Evolutionary conservation across 2,797 vertebrate species (phyloP).

Genomic region (Eidolon dupreanum): DNA sequence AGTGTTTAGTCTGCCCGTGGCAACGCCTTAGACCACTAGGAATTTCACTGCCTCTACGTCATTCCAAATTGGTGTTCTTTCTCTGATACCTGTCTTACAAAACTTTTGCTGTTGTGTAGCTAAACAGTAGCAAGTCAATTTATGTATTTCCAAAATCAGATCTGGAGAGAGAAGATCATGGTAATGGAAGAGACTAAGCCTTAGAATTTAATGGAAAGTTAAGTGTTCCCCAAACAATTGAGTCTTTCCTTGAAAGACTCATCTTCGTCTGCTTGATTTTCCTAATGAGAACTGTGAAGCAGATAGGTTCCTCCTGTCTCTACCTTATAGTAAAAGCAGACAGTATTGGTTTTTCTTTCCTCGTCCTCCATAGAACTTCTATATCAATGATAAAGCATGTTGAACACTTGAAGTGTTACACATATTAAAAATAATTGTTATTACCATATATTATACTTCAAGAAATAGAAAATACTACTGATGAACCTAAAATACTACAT

Average conservation of each 20-base stretch:
- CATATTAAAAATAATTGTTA: neutral
- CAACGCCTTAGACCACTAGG: neutral
- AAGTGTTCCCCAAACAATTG: neutral
- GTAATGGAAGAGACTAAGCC: neutral
- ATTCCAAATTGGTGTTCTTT: neutral
- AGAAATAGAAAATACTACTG: neutral
- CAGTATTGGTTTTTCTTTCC: neutral
- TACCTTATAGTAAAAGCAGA: neutral
- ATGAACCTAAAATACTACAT: neutral
- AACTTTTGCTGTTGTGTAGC: neutral
- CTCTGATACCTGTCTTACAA: neutral
- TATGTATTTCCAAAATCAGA: neutral
- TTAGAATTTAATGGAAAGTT: neutral
- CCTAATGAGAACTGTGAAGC: neutral
- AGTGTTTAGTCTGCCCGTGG: neutral
- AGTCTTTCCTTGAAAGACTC: neutral
- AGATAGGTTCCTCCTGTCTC: neutral
- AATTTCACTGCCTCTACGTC: neutral
- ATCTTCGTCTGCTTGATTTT: neutral
- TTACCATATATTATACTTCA: neutral
- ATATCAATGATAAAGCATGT: neutral
- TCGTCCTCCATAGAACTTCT: neutral
- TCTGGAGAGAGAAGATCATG: neutral
- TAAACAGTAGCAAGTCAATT: neutral
- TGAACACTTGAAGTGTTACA: constrained; percentile 7